A percentile compares a stretch with the other conserved stretches of the same genome.
These are phyloP conservation scores for Eclectus roratus DNA, from an alignment of 2,113 vertebrate species.

Conservation along the genomic window DNA sequence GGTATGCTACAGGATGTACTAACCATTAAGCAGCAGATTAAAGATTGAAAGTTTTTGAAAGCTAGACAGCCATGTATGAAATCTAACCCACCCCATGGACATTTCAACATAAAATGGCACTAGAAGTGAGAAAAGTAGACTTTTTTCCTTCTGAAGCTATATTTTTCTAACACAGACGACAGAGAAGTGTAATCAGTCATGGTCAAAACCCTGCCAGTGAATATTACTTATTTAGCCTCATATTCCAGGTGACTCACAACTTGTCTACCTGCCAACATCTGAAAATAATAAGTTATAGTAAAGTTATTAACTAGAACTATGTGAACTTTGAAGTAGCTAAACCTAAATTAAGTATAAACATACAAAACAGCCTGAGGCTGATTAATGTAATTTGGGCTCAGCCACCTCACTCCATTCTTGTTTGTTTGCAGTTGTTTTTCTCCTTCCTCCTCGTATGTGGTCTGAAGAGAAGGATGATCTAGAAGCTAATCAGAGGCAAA, in stretches of 20 bases:
- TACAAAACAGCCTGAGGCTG: conserved; percentile 49
- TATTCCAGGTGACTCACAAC: conserved; percentile 64
- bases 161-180: conserved; percentile 64
- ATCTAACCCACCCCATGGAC: conserved; percentile 23
- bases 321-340: conserved; percentile 67
- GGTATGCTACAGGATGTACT: conserved; percentile 57
- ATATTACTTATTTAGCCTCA: conserved; percentile 64
- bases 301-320: conserved; percentile 67
- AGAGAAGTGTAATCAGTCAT: conserved; percentile 57
- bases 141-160: conserved; percentile 36
- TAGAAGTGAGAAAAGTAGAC: conserved; percentile 60
- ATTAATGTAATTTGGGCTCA: conserved; percentile 58
- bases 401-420: conserved; percentile 28
- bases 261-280: conserved; percentile 69
- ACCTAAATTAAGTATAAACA: conserved; percentile 67
- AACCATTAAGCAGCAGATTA: conserved; percentile 63
- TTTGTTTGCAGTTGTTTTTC: conserved; percentile 62
- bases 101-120: conserved; percentile 52
- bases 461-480: not conserved
- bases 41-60: conserved; percentile 67
- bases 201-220: conserved; percentile 61
- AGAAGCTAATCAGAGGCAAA: not conserved
- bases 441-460: conserved; percentile 32
- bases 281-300: conserved; percentile 69
- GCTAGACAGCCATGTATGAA: conserved; percentile 52